Percentiles rank a stretch among this genome's conserved stretches.
phyloP scores from a whole-genome alignment of 2,797 vertebrate genomes.

The Gymnothorax javanicus region DNA sequence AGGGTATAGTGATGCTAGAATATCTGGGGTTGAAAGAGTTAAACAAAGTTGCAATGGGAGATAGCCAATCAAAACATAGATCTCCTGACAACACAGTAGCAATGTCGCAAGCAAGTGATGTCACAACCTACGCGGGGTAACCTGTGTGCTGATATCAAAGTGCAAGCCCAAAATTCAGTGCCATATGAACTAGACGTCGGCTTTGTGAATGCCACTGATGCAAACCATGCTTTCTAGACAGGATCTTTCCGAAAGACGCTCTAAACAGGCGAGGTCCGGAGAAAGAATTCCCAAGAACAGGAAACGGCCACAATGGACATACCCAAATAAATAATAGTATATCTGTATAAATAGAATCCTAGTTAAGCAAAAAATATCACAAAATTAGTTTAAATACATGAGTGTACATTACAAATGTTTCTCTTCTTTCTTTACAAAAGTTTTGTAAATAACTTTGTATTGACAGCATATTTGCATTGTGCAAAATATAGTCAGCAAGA shows the following conservation, averaged over 20 bases:
- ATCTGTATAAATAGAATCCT: slow-evolving; percentile 71
- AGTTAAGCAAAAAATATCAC: slow-evolving; percentile 63
- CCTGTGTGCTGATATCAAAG: neutral
- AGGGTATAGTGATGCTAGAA: too few species aligned
- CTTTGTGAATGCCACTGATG: slow-evolving; percentile 2
- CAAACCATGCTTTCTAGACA: slow-evolving; percentile 10
- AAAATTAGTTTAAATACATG: slow-evolving; percentile 64
- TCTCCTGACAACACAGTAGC: neutral
- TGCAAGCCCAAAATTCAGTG: neutral
- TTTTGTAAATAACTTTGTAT: slow-evolving; percentile 46
- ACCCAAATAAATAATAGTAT: slow-evolving; percentile 65
- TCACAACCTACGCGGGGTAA: neutral
- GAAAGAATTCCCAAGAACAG: slow-evolving; percentile 32
- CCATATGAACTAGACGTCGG: neutral
- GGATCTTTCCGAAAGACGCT: slow-evolving; percentile 35
- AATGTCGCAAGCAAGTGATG: neutral
- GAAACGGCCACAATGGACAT: slow-evolving; percentile 35
- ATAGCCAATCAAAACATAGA: neutral
- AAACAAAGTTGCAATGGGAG: neutral
- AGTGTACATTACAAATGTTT: slow-evolving; percentile 69
- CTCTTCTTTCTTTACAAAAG: slow-evolving; percentile 58
- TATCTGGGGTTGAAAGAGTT: too few species aligned
- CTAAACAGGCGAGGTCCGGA: neutral
- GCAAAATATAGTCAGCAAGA: slow-evolving; percentile 34
- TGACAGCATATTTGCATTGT: slow-evolving; percentile 57